phyloP scores from a whole-genome alignment of 2,113 vertebrate genomes.

The Perca schrenkii region DNA sequence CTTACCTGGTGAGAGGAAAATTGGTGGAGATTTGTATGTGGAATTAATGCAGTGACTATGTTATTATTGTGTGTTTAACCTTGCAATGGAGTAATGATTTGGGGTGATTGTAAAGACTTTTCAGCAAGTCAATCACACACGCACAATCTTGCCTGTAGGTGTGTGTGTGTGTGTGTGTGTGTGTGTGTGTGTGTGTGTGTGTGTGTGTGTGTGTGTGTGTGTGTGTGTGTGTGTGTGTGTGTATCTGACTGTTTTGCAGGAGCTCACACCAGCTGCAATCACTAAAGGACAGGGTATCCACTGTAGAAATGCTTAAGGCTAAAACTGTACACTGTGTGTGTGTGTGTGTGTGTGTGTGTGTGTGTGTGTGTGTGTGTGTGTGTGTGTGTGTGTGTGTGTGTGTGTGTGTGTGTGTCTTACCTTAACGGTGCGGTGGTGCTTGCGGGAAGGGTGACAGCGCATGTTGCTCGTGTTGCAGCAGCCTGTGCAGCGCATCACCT shows the following conservation, averaged over 20 bases:
- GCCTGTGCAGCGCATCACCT: constrained; percentile 97
- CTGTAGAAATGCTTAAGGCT: no score
- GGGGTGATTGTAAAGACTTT: not conserved
- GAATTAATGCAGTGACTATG: constrained; percentile 12
- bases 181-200: not conserved
- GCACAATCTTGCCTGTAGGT: not conserved
- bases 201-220: not conserved
- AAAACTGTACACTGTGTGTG: not conserved
- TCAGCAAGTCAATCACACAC: not conserved
- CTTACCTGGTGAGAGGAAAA: constrained; percentile 50
- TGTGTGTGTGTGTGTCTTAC: constrained; percentile 78
- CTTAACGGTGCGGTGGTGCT: constrained; percentile 97
- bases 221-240: not conserved
- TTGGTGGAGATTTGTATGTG: constrained; percentile 12
- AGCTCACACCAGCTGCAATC: no score
- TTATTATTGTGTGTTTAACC: not conserved
- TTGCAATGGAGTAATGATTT: not conserved
- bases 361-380: not conserved
- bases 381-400: not conserved
- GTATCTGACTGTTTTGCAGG: not conserved
- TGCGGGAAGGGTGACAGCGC: constrained; percentile 92
- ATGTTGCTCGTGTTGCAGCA: constrained; percentile 98
- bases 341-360: not conserved
- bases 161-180: not conserved
- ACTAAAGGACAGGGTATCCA: no score